Conservation (phyloP, 2,888 invertebrate genomes). For the Epirrita christyi region DNA sequence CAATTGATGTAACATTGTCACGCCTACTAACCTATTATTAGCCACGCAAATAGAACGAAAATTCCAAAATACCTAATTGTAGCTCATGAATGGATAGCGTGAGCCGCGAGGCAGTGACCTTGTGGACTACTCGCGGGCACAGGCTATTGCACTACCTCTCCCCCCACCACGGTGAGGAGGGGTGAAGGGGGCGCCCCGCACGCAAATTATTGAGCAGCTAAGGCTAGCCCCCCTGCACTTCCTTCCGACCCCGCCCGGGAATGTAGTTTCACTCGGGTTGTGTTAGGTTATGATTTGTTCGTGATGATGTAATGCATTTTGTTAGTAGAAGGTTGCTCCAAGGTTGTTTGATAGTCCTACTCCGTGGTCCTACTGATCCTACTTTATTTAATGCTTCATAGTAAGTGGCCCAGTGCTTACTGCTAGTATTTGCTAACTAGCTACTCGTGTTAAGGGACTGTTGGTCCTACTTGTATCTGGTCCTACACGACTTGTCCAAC, state of each 20-base stretch:
- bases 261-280: slow-evolving; percentile 58
- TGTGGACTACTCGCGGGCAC: slow-evolving; percentile 63
- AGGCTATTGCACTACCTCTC: slow-evolving; percentile 67
- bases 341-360: background rate
- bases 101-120: slow-evolving; percentile 75
- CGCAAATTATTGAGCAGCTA: slow-evolving; percentile 72
- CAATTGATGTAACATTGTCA: background rate
- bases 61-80: slow-evolving; percentile 62
- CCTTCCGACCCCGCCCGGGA: slow-evolving; percentile 66
- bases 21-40: background rate
- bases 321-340: slow-evolving; percentile 18
- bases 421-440: too few relatives aligned
- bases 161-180: slow-evolving; percentile 28
- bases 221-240: slow-evolving; percentile 62
- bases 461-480: too few relatives aligned
- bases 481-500: too few relatives aligned
- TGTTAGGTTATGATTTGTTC: slow-evolving; percentile 52
- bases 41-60: slow-evolving; percentile 22
- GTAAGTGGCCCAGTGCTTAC: background rate
- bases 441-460: too few relatives aligned
- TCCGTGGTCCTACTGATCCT: too few relatives aligned
- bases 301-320: slow-evolving; percentile 14
- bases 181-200: slow-evolving; percentile 49
- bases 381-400: too few relatives aligned
- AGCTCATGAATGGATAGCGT: slow-evolving; percentile 64